Evolutionary conservation across 64 coral and sea anemone genomes (phyloP).

Genomic region (Astreopora myriophthalma): DNA sequence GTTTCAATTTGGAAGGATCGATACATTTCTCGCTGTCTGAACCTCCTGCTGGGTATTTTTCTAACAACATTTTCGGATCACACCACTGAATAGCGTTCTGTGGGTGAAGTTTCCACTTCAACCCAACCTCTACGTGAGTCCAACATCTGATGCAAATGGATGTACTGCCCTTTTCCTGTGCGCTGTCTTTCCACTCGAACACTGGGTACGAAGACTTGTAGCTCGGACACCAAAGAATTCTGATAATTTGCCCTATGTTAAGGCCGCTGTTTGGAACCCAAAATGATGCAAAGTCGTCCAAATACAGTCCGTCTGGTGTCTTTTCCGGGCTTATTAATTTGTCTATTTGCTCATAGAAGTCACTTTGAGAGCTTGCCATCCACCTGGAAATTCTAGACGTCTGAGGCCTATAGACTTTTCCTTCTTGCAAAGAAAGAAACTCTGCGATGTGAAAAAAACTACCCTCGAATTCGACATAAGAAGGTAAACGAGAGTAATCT

Average conservation of each 20-base stretch:
- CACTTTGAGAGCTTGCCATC: not conserved
- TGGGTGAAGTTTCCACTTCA: conserved; percentile 14
- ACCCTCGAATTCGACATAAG: not conserved
- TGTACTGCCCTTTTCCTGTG: not conserved
- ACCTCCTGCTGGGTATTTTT: not conserved
- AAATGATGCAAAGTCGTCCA: conserved; percentile 10
- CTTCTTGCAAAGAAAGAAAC: not conserved
- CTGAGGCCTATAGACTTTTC: not conserved
- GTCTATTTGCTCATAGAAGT: not conserved
- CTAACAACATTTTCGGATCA: conserved; percentile 8
- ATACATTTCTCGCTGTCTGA: conserved; percentile 5
- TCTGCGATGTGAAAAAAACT: conserved; percentile 2
- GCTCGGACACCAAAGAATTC: conserved; percentile 9
- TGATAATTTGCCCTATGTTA: conserved; percentile 3
- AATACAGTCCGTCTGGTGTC: not conserved
- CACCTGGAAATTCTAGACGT: not conserved
- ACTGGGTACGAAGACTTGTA: conserved; percentile 9
- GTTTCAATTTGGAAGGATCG: not conserved
- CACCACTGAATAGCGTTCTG: conserved; percentile 5
- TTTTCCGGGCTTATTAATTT: not conserved
- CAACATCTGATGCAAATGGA: not conserved
- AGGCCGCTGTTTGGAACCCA: not conserved
- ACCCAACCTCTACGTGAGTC: conserved; percentile 7
- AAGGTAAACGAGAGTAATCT: not conserved
- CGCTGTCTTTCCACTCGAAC: not conserved